Evolutionary conservation across 2,113 vertebrate genomes (phyloP).

Genomic region (Forbesichthys papilliferus): DNA sequence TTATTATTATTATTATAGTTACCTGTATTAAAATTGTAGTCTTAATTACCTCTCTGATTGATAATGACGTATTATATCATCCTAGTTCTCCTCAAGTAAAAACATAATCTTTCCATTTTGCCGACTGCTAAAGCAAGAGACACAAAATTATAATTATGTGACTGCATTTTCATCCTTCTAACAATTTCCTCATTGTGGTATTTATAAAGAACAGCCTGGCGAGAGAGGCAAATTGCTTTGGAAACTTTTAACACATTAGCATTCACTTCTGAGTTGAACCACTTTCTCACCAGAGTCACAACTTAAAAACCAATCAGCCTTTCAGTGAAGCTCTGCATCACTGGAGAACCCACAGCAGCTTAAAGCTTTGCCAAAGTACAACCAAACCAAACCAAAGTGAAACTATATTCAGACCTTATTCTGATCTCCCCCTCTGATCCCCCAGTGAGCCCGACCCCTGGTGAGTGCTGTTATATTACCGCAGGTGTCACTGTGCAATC

Average conservation of each 20-base stretch:
- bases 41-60: too few relatives aligned
- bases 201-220: conserved; percentile 20
- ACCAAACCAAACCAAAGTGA: neutral
- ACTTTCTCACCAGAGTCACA: conserved; percentile 35
- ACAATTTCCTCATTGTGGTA: neutral
- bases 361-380: neutral
- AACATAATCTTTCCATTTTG: too few relatives aligned
- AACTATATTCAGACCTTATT: neutral
- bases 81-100: too few relatives aligned
- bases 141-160: neutral
- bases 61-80: too few relatives aligned
- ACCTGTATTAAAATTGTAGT: too few relatives aligned
- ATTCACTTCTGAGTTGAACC: conserved; percentile 40
- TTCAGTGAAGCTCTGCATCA: conserved; percentile 2
- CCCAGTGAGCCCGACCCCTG: conserved; percentile 2
- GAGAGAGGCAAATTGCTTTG: conserved; percentile 10
- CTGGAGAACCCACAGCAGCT: too few relatives aligned
- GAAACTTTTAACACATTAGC: conserved; percentile 8
- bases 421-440: conserved; percentile 20
- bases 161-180: neutral
- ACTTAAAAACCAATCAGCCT: conserved; percentile 12
- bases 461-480: conserved; percentile 23
- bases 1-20: too few relatives aligned
- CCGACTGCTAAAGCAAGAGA: too few relatives aligned
- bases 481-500: conserved; percentile 36